These are phyloP conservation scores for Hydractinia symbiolongicarpus DNA, from an alignment of 30 jellyfish, hydroid and myxozoan species.

Conservation along the genomic window DNA sequence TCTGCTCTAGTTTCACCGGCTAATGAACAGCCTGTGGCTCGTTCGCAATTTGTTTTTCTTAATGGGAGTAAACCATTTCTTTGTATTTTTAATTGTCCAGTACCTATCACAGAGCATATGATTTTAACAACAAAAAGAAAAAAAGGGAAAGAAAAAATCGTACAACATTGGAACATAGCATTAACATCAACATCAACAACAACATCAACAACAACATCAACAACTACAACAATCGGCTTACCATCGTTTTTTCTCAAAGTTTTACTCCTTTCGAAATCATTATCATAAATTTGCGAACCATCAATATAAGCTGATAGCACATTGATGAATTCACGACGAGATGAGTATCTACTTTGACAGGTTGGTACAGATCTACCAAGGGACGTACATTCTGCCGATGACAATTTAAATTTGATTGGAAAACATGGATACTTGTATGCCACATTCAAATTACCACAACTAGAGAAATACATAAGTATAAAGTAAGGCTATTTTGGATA, in stretches of 20 bases:
- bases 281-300: slow-evolving; percentile 61
- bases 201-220: no score
- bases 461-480: no score
- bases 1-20: slow-evolving; percentile 38
- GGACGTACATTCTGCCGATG: slow-evolving; percentile 46
- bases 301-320: slow-evolving; percentile 53
- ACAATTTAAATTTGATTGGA: slow-evolving; percentile 55
- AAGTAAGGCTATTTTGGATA: no score
- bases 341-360: slow-evolving; percentile 37
- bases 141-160: no score
- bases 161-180: no score
- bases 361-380: slow-evolving; percentile 65
- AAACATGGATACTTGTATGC: slow-evolving; percentile 62
- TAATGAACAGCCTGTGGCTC: slow-evolving; percentile 14
- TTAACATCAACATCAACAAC: no score
- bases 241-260: no score
- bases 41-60: background rate
- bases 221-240: no score
- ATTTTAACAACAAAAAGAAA: no score
- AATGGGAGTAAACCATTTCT: background rate
- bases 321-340: slow-evolving; percentile 51
- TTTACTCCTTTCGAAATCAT: background rate
- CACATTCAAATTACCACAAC: no score
- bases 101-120: background rate
- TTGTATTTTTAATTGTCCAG: background rate